Evolutionary conservation across 2,888 invertebrate species (phyloP).

Genomic region (Deilephila elpenor): DNA sequence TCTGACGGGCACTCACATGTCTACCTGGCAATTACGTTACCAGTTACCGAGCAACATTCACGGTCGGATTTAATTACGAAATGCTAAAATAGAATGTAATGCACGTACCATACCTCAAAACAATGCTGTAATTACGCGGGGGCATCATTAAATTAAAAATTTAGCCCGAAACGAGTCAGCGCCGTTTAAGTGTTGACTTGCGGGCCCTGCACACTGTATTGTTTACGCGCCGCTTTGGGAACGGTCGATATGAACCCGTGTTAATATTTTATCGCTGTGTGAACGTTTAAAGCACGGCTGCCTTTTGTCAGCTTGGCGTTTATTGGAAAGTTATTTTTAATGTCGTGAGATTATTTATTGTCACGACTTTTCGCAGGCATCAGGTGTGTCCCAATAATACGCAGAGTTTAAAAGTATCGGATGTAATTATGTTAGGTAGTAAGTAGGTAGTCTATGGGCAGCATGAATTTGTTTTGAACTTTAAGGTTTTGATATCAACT

Average conservation of each 20-base stretch:
- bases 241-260: neutral
- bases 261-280: neutral
- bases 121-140: slow-evolving; percentile 28
- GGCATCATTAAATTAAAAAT: slow-evolving; percentile 55
- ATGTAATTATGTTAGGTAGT: too few relatives aligned
- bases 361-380: neutral
- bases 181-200: slow-evolving; percentile 40
- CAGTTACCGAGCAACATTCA: neutral
- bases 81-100: neutral
- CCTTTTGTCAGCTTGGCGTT: neutral
- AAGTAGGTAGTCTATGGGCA: too few relatives aligned
- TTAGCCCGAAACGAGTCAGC: slow-evolving; percentile 46
- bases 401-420: too few relatives aligned
- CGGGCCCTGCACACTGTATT: slow-evolving; percentile 37
- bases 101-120: slow-evolving; percentile 9
- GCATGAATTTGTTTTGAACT: too few relatives aligned
- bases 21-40: neutral
- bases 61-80: slow-evolving; percentile 1
- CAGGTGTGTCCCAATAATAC: too few relatives aligned
- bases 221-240: neutral
- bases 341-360: neutral
- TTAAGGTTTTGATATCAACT: too few relatives aligned
- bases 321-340: slow-evolving; percentile 3
- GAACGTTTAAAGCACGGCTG: neutral
- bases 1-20: too few relatives aligned